Conservation (phyloP, 2,113 vertebrate species). For the Morone chrysops region DNA sequence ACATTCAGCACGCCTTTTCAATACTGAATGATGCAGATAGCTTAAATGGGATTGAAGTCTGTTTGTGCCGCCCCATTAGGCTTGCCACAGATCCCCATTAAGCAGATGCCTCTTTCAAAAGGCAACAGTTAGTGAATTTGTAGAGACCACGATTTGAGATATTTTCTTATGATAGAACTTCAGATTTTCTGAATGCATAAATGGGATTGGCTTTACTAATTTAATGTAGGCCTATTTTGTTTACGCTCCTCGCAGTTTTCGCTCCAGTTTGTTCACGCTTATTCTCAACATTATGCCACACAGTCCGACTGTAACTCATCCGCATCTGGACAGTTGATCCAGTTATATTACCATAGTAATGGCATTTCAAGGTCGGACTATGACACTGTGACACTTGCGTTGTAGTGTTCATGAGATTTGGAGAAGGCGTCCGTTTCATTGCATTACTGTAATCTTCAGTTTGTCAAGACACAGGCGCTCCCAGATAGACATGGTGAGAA, state of each 20-base stretch:
- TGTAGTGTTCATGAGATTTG: neutral
- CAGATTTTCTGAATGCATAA: neutral
- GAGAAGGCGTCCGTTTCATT: neutral
- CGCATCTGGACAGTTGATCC: neutral
- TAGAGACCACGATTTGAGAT: conserved; percentile 10
- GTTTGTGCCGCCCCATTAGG: conserved; percentile 69
- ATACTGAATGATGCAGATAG: conserved; percentile 55
- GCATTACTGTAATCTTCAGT: neutral
- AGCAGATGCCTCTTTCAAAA: conserved; percentile 67
- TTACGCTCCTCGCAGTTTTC: neutral
- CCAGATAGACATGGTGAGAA: neutral
- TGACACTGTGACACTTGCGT: neutral
- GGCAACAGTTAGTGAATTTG: conserved; percentile 58
- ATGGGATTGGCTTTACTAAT: conserved; percentile 5
- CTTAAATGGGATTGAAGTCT: conserved; percentile 71
- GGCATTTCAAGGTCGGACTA: neutral
- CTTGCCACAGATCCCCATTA: conserved; percentile 66
- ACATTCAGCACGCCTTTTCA: conserved; percentile 42
- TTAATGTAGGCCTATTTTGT: neutral
- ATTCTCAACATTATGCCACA: neutral
- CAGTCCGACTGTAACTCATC: neutral
- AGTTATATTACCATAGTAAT: neutral
- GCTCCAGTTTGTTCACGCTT: neutral
- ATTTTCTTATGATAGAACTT: conserved; percentile 8
- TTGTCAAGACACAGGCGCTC: neutral